These are phyloP conservation scores for Epirrhoe alternata DNA, from an alignment of 2,888 invertebrate genomes.

Conservation along the genomic window DNA sequence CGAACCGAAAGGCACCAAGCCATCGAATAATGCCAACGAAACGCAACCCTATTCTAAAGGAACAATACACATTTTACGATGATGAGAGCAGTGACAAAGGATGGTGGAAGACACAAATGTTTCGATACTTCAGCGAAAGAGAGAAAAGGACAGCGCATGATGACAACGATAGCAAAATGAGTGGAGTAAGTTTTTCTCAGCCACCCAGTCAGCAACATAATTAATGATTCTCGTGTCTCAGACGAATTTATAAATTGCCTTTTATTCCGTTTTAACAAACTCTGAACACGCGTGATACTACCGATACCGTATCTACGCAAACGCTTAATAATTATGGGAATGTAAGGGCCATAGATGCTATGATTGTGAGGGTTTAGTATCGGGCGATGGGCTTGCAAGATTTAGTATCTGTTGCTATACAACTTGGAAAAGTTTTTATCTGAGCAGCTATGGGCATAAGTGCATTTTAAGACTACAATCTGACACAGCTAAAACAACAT, in stretches of 20 bases:
- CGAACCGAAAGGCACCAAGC: conserved; percentile 44
- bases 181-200: conserved; percentile 84
- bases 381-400: conserved; percentile 20
- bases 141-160: conserved; percentile 72
- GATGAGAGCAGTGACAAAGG: conserved; percentile 30
- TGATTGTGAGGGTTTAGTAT: conserved; percentile 44
- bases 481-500: neutral
- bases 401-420: neutral
- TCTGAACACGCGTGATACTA: conserved; percentile 71
- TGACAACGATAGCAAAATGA: conserved; percentile 82
- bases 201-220: conserved; percentile 86
- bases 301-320: conserved; percentile 64
- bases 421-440: neutral
- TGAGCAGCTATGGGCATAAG: neutral
- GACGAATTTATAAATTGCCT: conserved; percentile 84
- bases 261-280: conserved; percentile 78
- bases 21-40: conserved; percentile 29
- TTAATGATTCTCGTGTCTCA: conserved; percentile 82
- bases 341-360: conserved; percentile 23
- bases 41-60: conserved; percentile 33
- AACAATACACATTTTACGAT: conserved; percentile 36
- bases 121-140: conserved; percentile 51
- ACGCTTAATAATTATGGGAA: conserved; percentile 60
- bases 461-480: neutral
- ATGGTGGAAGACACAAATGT: conserved; percentile 26